Base-by-base conservation (phyloP, 1,140 invertebrate species). In the Charaxes varanes region DNA sequence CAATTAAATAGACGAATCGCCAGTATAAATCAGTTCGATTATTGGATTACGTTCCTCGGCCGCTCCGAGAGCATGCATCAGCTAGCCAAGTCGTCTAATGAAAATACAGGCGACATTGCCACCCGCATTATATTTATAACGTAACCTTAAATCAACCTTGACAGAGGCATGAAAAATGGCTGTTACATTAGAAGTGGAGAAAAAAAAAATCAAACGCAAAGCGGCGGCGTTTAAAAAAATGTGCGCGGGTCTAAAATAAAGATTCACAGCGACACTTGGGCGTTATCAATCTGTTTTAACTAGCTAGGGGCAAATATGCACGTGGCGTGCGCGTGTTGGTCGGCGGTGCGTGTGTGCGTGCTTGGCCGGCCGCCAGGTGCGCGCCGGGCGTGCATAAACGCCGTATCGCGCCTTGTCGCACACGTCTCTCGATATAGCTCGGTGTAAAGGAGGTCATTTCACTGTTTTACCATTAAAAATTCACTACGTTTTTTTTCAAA, bases 121-220 rank as follows among this genome's bases (percentile, higher is more conserved):
- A 40, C 59, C 40, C 46, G 35, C 48, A 58, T 50, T 13, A 41
- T 81, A 81, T 81, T 77, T 77, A 73, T 77, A 79, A 38, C 60
- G 34, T 58, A 79, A 82, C 78, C 78, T 79, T 77, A 81, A 70
- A 78, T 79, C 65, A 78, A 82, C 78, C 78, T 82, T 82, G 78
- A 76, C 74, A 78, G 66, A 73, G 68, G 56, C 62, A 69, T 77
- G 70, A 77, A 70, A 81, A 74, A 79, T 72, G 46, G 53, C 45
- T 54, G 51, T 53, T 54, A 62, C 63, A 62, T 74, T 63, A 34
- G n/a, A n/a, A n/a, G n/a, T n/a, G n/a, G n/a, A n/a, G n/a, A n/a
- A n/a, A n/a, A n/a, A 43, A 67, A 73, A 65, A 68, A 71, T 71
- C 65, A 71, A 69, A 65, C 61, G 62, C n/a, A n/a, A n/a, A n/a